Evolutionary conservation across 2,113 vertebrate genomes (phyloP).

Genomic region (Pogona vitticeps): DNA sequence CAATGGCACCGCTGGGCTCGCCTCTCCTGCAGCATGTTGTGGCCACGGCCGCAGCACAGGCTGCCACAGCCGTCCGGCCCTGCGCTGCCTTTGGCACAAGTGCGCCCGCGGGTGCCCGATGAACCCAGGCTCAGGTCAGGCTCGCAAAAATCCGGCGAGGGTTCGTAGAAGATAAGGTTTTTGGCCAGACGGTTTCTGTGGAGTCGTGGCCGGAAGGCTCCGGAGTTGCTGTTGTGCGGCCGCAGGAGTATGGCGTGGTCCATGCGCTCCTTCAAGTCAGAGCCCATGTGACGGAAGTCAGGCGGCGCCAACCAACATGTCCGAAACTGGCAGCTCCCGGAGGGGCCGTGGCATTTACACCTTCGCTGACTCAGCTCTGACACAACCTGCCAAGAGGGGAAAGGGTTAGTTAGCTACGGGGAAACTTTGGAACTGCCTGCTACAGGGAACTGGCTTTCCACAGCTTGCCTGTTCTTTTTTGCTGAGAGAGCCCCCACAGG

Average conservation of each 20-base stretch:
- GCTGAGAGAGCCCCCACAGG: no score
- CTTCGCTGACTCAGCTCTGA: constrained; percentile 90
- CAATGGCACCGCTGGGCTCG: constrained; percentile 19
- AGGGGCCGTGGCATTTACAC: constrained; percentile 92
- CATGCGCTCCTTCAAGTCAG: constrained; percentile 84
- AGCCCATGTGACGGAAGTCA: constrained; percentile 86
- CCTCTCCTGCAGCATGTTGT: constrained; percentile 24
- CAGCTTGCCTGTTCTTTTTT: background rate
- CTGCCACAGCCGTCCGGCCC: constrained; percentile 19
- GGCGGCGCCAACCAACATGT: constrained; percentile 92
- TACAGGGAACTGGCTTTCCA: background rate
- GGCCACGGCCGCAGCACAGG: constrained; percentile 34
- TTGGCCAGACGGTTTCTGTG: constrained; percentile 12
- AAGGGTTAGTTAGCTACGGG: background rate
- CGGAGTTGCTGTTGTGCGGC: constrained; percentile 31
- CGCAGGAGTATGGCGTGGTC: constrained; percentile 46
- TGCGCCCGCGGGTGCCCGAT: constrained; percentile 17
- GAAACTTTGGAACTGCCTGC: background rate
- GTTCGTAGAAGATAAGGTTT: constrained; percentile 15
- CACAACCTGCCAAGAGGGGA: constrained; percentile 77
- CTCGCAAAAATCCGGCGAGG: constrained; percentile 28
- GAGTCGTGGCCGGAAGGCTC: constrained; percentile 22
- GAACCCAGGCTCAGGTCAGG: constrained; percentile 20
- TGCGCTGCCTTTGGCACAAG: constrained; percentile 2
- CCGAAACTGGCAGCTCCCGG: constrained; percentile 94